These are phyloP conservation scores for Tanytarsus gracilentus DNA, from an alignment of 2,888 invertebrate genomes.

Conservation along the genomic window DNA sequence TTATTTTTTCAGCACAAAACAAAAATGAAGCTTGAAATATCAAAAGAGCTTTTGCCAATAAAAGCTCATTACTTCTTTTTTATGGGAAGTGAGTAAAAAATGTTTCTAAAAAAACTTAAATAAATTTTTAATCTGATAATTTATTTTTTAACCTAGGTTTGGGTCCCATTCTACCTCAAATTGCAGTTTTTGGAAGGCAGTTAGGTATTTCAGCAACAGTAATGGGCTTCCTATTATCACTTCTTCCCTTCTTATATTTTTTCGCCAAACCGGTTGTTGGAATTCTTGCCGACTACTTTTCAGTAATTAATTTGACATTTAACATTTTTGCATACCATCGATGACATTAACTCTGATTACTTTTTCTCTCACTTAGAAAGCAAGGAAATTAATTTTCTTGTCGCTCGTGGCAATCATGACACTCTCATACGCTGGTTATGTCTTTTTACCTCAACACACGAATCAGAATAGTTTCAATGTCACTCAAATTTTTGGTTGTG, in stretches of 20 bases:
- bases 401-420: constrained; percentile 55
- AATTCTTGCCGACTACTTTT: constrained; percentile 63
- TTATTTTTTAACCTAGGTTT: constrained; percentile 51
- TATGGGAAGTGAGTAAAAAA: constrained; percentile 62
- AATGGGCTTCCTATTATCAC: constrained; percentile 54
- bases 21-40: constrained; percentile 50
- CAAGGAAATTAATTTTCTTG: constrained; percentile 64
- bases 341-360: background rate
- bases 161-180: constrained; percentile 70
- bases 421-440: constrained; percentile 57
- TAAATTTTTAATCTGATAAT: background rate
- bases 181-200: constrained; percentile 68
- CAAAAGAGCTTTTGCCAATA: constrained; percentile 62
- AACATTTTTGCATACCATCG: background rate
- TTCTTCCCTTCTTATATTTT: constrained; percentile 67
- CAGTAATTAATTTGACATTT: constrained; percentile 39
- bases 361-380: constrained; percentile 40
- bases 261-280: constrained; percentile 69
- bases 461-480: constrained; percentile 31
- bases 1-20: background rate
- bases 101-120: background rate
- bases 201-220: constrained; percentile 64
- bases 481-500: constrained; percentile 11
- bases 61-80: constrained; percentile 84
- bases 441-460: constrained; percentile 50